These are phyloP conservation scores for Cathartes aura DNA, from an alignment of 2,113 vertebrate genomes.

Conservation along the genomic window DNA sequence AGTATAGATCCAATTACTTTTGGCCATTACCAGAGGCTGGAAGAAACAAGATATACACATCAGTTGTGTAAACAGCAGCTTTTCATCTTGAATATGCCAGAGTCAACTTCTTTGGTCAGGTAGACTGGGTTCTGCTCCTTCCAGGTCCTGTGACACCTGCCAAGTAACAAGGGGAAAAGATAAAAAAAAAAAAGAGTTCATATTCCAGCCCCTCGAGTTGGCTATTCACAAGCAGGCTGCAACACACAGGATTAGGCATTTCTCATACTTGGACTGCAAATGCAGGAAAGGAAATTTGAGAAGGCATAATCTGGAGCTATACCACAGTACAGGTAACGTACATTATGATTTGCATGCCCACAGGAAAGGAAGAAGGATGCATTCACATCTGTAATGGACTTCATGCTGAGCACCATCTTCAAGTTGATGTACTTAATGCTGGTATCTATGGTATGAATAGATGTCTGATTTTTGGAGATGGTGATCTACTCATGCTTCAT, in stretches of 20 bases:
- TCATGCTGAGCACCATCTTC: not conserved
- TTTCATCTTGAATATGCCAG: not conserved
- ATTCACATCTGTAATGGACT: not conserved
- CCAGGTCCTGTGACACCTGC: not conserved
- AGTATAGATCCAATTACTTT: not conserved
- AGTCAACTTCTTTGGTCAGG: not conserved
- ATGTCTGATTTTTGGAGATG: not conserved
- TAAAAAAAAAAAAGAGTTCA: not conserved
- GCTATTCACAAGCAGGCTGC: not conserved
- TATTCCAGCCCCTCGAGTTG: not conserved
- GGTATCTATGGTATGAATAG: not conserved
- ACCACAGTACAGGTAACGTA: not conserved
- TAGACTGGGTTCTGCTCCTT: not conserved
- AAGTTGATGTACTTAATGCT: not conserved
- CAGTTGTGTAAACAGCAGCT: not conserved
- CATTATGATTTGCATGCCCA: not conserved
- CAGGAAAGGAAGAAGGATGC: not conserved
- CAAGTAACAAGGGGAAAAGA: not conserved
- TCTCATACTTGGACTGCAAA: rapidly evolving
- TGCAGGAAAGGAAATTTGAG: not conserved
- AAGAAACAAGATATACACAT: not conserved
- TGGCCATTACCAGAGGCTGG: rapidly evolving
- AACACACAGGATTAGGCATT: not conserved
- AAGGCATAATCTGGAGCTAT: not conserved
- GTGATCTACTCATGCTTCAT: not conserved